Evolutionary conservation across 2,113 vertebrate species (phyloP).

Genomic region (Erinaceus europaeus): DNA sequence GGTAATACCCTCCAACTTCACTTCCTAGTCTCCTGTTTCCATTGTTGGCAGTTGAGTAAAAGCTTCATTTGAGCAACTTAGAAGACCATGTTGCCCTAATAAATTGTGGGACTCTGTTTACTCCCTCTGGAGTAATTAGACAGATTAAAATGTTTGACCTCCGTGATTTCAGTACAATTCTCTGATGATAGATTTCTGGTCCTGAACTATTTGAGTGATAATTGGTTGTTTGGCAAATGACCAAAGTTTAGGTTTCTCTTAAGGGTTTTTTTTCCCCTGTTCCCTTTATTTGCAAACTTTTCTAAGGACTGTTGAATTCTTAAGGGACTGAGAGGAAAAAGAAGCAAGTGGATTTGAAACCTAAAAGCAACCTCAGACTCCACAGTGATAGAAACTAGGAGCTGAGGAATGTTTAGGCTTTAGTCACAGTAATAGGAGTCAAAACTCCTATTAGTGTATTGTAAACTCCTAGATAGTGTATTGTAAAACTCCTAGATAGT

Average conservation of each 20-base stretch:
- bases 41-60: constrained; percentile 7
- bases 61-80: background rate
- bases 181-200: constrained; percentile 40
- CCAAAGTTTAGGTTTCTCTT: constrained; percentile 25
- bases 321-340: background rate
- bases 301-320: background rate
- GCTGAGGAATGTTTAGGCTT: background rate
- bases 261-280: background rate
- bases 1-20: background rate
- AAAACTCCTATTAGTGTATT: no score
- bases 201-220: constrained; percentile 19
- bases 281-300: background rate
- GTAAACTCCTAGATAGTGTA: no score
- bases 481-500: no score
- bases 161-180: constrained; percentile 10
- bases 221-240: constrained; percentile 21
- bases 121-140: constrained; percentile 27
- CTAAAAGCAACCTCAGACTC: background rate
- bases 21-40: background rate
- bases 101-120: constrained; percentile 7
- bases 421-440: background rate
- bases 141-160: constrained; percentile 62
- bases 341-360: background rate
- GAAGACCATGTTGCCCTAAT: background rate
- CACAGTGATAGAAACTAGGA: background rate